Conservation (phyloP, 2,888 invertebrate genomes). For the Eupsilia transversa region DNA sequence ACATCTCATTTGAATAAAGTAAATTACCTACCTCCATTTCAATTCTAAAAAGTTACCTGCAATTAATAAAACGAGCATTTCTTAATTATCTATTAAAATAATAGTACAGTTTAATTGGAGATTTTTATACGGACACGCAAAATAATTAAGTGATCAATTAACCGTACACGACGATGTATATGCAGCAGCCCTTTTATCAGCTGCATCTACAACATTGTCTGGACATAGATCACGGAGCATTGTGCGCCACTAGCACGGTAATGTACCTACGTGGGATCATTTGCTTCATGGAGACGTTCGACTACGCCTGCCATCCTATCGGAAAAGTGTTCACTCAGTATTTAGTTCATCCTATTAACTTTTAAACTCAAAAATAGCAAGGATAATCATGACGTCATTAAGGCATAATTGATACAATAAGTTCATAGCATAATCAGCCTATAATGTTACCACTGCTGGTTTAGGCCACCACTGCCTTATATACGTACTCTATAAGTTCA, state of each 20-base stretch:
- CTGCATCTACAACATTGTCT: constrained; percentile 80
- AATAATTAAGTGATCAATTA: constrained; percentile 90
- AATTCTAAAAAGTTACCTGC: constrained; percentile 83
- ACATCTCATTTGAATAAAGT: constrained; percentile 89
- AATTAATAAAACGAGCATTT: constrained; percentile 87
- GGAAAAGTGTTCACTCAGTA: neutral
- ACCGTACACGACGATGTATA: constrained; percentile 83
- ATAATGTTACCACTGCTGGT: too few relatives aligned
- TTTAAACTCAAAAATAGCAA: neutral
- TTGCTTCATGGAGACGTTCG: neutral
- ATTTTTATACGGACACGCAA: constrained; percentile 86
- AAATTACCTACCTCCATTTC: constrained; percentile 81
- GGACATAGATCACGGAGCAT: constrained; percentile 73
- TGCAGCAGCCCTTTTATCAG: constrained; percentile 80
- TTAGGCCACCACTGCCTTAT: too few relatives aligned
- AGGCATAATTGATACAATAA: neutral
- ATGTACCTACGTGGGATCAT: constrained; percentile 56
- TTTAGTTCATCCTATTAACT: neutral
- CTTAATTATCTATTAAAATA: constrained; percentile 89
- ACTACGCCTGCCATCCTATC: neutral
- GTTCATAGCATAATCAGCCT: too few relatives aligned
- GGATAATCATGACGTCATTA: neutral
- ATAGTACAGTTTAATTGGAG: constrained; percentile 87
- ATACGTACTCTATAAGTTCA: neutral
- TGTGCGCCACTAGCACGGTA: constrained; percentile 22